phyloP scores from a whole-genome alignment of 2,888 invertebrate species.

The Tachystola acroxantha region DNA sequence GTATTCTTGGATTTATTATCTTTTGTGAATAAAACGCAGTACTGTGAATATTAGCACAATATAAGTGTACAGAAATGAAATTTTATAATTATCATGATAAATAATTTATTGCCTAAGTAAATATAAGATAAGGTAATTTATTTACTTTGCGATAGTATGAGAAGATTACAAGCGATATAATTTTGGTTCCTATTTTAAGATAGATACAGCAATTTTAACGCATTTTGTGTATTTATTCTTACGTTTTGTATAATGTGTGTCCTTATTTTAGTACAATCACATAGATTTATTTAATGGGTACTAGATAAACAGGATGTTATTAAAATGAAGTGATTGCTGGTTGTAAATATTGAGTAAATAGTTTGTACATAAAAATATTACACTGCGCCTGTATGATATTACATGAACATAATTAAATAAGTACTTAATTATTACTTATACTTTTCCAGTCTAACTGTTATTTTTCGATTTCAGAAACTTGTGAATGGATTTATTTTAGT shows the following conservation, averaged over 20 bases:
- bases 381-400: conserved; percentile 14
- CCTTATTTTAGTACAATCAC: conserved; percentile 32
- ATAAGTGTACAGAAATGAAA: conserved; percentile 60
- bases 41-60: conserved; percentile 37
- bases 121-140: conserved; percentile 50
- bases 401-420: conserved; percentile 28
- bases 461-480: too few species aligned
- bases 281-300: conserved; percentile 17
- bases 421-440: conserved; percentile 15
- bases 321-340: conserved; percentile 14
- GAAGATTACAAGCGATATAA: conserved; percentile 36
- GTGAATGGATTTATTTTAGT: too few species aligned
- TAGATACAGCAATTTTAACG: conserved; percentile 45
- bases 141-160: conserved; percentile 43
- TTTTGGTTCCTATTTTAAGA: conserved; percentile 76
- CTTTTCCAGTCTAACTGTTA: neutral
- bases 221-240: conserved; percentile 61
- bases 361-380: conserved; percentile 30
- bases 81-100: conserved; percentile 43
- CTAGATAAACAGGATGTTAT: conserved; percentile 13
- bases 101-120: conserved; percentile 56
- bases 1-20: neutral
- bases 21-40: conserved; percentile 19
- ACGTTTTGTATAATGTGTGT: conserved; percentile 27
- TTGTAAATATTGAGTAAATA: conserved; percentile 30